Evolutionary conservation across 2,113 vertebrate species (phyloP), one percentile per base, ranked within the genome.

Genomic region (Ammodytes marinus): DNA sequence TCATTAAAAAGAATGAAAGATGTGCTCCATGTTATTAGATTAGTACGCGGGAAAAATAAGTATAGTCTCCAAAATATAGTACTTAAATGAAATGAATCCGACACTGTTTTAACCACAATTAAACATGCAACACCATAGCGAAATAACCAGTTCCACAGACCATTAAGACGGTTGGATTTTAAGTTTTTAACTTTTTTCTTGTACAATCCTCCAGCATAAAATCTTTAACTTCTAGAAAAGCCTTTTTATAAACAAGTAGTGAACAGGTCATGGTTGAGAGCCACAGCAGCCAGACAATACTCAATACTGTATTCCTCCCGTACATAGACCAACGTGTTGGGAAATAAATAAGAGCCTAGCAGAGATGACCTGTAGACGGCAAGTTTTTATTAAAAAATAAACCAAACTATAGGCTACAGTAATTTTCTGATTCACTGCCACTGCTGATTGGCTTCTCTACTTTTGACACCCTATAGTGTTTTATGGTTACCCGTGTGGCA

Each of bases 401-500:
- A 77, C 46, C 57, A 65, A 79, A 70, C 67, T 69, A 59, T 15
- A 61, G 12, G 15, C 19, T 37, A 3, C 27, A 61, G 43, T 64
- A 64, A 68, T 79, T 65, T 12, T 54, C 61, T 64, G 55, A 75
- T 69, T 50, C 13, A 42, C 65, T 55, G 65, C 47, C 17, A 52
- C 78, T 53, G 13, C 43, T 66, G 43, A 85, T 39, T 83, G 63
- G 45, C 54, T 54, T 27, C 27, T 50, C 9, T 37, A 45, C 55
- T 14, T 69, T 5, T 61, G 17, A 78, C 39, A 47, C 15, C 69
- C n/a, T 14, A 47, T 8, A 45, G 19, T 43, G 50, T 4, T 52
- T 58, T 8, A 50, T 52, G 43, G 4, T 69, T 58, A n/a, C 11
- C 27, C 27, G 27, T 8, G 14, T 17, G 37, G 12, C 19, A 61